These are phyloP conservation scores for Rhagium mordax DNA, from an alignment of 2,888 invertebrate species.

Conservation along the genomic window DNA sequence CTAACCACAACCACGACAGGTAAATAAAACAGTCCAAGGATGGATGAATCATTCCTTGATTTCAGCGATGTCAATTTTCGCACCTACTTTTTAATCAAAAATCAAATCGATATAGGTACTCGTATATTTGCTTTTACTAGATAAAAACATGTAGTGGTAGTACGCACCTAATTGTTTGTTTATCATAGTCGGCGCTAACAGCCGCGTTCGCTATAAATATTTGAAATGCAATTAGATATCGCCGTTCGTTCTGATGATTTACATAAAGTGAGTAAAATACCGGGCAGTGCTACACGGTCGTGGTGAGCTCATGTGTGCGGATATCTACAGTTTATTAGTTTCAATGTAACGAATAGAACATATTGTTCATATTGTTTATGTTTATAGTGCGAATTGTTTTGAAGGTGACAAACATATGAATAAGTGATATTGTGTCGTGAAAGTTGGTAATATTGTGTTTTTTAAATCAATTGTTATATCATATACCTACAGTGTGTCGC, in stretches of 20 bases:
- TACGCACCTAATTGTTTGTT: neutral
- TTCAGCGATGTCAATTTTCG: neutral
- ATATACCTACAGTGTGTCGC: too few relatives aligned
- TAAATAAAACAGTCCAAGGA: neutral
- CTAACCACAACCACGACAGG: neutral
- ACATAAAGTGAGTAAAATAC: neutral
- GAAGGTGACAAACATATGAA: neutral
- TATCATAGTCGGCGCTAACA: neutral
- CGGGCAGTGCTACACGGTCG: neutral
- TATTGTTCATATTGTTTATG: too few relatives aligned
- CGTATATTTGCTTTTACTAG: too few relatives aligned
- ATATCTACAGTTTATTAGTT: neutral
- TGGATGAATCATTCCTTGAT: neutral
- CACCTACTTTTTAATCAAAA: neutral
- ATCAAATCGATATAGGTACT: neutral
- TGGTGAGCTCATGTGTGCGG: neutral
- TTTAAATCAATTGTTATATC: neutral
- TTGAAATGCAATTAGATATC: neutral
- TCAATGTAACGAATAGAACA: neutral
- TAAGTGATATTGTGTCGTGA: neutral
- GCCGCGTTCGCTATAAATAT: neutral
- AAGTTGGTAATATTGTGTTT: neutral
- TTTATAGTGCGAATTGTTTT: neutral
- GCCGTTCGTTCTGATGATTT: neutral
- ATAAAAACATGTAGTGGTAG: neutral